Evolutionary conservation across 2,888 invertebrate genomes (phyloP), one percentile per base, ranked within the genome.

Genomic region (Lithophane semibrunnea): DNA sequence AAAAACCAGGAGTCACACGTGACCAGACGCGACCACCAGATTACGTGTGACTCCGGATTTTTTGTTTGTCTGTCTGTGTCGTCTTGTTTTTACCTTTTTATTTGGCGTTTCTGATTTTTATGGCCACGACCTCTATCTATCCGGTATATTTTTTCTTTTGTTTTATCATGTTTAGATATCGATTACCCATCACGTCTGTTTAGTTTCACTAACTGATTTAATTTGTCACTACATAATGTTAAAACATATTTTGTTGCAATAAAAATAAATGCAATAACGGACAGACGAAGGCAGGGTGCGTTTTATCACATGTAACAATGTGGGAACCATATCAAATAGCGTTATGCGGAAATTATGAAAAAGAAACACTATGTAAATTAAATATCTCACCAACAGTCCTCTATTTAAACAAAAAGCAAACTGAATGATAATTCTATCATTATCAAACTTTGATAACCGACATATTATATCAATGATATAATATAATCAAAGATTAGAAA

Each of bases 281-380:
- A 58, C 49, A 52, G 56, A 52, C 1, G 54, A 49, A 18, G 49
- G n/a, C 21, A 74, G 8, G 56, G 42, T 49, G n/a, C 75, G 63
- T 74, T 78, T 80, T 18, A 74, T 52, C 49, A 78, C 8, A 80
- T n/a, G 29, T 3, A 56, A 29, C 1, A 80, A 44, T 52, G 29
- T 44, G 21, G 49, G 2, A 44, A 56, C 3, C 56, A 78, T 78
- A 13, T 21, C 44, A 58, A 44, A 58, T 10, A 18, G 5, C 9
- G 37, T 52, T 56, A 42, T n/a, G 1, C 8, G 0, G 1, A 80
- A 49, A 73, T 29, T 16, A 37, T 18, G 24, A 24, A 2, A 24
- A 2, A 16, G 29, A 52, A 18, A 47, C 9, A 52, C 52, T 1
- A 12, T 18, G 18, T 60, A 37, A 24, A 60, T 44, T n/a, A 29